Evolutionary conservation across 2,797 vertebrate genomes (phyloP).

Genomic region (Pempheris klunzingeri): DNA sequence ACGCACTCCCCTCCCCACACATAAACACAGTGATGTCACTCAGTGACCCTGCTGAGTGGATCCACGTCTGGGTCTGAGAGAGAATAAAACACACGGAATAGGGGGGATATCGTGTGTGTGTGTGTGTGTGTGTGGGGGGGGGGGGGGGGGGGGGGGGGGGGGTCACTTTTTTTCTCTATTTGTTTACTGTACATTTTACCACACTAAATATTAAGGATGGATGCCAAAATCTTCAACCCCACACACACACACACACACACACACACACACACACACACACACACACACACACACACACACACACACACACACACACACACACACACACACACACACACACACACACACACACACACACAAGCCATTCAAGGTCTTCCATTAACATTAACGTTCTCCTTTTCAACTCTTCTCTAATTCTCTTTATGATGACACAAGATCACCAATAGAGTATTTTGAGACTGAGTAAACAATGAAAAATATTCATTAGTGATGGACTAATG

Average conservation of each 20-base stretch:
- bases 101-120: too few relatives aligned
- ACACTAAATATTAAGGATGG: conserved; percentile 61
- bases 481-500: conserved; percentile 87
- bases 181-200: conserved; percentile 65
- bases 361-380: conserved; percentile 76
- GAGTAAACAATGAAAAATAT: conserved; percentile 74
- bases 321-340: conserved; percentile 26
- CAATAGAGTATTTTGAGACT: conserved; percentile 66
- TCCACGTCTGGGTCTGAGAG: conserved; percentile 58
- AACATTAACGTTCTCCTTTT: conserved; percentile 76
- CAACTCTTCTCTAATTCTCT: conserved; percentile 69
- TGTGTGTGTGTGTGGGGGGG: too few relatives aligned
- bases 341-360: conserved; percentile 33
- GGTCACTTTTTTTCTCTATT: conserved; percentile 48
- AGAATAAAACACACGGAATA: conserved; percentile 22
- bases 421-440: conserved; percentile 68
- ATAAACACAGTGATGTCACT: conserved; percentile 78
- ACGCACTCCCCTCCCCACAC: conserved; percentile 71
- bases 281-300: too few relatives aligned
- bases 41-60: conserved; percentile 72
- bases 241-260: conserved; percentile 50
- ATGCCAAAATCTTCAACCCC: conserved; percentile 64
- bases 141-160: background rate
- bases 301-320: conserved; percentile 19
- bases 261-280: conserved; percentile 12